Base-by-base conservation (phyloP, 2,797 vertebrate genomes). In the Ctenosaura bakeri region DNA sequence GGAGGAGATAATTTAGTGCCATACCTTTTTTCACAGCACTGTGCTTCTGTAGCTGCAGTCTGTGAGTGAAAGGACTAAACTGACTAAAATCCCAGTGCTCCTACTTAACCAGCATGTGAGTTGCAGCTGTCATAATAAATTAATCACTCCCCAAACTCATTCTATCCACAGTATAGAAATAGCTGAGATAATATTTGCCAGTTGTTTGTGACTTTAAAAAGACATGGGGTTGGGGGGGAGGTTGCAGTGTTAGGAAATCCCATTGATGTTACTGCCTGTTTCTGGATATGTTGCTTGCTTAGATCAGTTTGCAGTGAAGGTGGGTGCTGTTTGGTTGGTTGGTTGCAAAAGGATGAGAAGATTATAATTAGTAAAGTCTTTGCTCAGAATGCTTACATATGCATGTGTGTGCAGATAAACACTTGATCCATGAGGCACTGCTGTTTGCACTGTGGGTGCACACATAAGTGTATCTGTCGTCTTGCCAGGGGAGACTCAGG, bases 71-170 rank as follows among this genome's bases (percentile, higher is more conserved):
- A 32, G 24, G 35, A 29, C 56, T 62, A 87, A 87, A 86, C 20
- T 59, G 52, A 56, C 73, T 59, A 16, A 86, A 77, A 26, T 86
- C 35, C 54, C 85, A 77, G 7, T 20, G 52, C n/a, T 76, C 35
- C 35, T 35, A 77, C 52, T 86, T 86, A 86, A 46, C 13, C 8
- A 86, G 50, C 52, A 14, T 56, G 32, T 86, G 71, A 24, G 71
- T 10, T 86, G 24, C 73, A 86, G 24, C 73, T 54, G 69, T 87
- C 71, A 73, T 86, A 10, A 85, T 73, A 85, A 73, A 14, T 74
- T 56, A 86, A 76, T 74, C 29, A 79, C 59, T 87, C 86, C 59
- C 18, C 32, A 87, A 76, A 50, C 42, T 80, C 2, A 59, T 64
- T 79, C 32, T 76, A 38, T 76, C 71, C 32, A 66, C 59, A 52